These are phyloP conservation scores for Pilophorus perplexus DNA, from an alignment of 2,888 invertebrate species.

Conservation along the genomic window DNA sequence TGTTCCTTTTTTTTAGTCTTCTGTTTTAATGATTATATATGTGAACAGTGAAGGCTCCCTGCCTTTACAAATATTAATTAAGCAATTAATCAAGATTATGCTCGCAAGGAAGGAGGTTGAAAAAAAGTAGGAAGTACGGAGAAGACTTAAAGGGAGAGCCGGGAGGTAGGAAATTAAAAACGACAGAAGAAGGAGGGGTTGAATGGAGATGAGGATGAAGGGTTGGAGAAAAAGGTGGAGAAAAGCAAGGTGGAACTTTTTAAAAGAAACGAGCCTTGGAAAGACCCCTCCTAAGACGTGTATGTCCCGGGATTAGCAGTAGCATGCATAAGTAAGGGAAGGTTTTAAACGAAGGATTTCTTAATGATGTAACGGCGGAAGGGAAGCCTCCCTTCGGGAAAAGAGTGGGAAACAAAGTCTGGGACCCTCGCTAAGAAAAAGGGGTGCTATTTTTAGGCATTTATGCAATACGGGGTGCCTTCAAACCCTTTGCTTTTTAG, in stretches of 20 bases:
- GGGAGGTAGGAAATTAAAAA: constrained; percentile 19
- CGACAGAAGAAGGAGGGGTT: neutral
- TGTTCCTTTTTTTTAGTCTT: neutral
- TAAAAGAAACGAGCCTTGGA: too few relatives aligned
- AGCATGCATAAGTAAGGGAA: constrained; percentile 37
- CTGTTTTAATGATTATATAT: constrained; percentile 36
- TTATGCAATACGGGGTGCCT: too few relatives aligned
- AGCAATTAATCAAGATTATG: constrained; percentile 42
- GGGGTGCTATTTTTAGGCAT: constrained; percentile 6
- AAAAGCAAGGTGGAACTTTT: too few relatives aligned
- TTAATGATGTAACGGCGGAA: constrained; percentile 36
- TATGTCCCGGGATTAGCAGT: constrained; percentile 43
- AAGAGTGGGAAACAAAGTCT: constrained; percentile 11
- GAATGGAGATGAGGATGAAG: constrained; percentile 36
- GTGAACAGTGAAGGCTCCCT: constrained; percentile 26
- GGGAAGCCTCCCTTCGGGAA: neutral
- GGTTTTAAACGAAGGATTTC: constrained; percentile 25
- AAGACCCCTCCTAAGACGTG: constrained; percentile 43
- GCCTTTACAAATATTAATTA: constrained; percentile 41
- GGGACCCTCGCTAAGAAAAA: neutral
- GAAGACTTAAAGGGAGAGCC: neutral
- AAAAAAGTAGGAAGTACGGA: neutral
- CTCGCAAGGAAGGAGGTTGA: constrained; percentile 2
- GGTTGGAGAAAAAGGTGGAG: constrained; percentile 44
- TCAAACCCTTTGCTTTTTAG: too few relatives aligned